These are phyloP conservation scores for Python bivittatus DNA, from an alignment of 2,113 vertebrate species.

Conservation along the genomic window DNA sequence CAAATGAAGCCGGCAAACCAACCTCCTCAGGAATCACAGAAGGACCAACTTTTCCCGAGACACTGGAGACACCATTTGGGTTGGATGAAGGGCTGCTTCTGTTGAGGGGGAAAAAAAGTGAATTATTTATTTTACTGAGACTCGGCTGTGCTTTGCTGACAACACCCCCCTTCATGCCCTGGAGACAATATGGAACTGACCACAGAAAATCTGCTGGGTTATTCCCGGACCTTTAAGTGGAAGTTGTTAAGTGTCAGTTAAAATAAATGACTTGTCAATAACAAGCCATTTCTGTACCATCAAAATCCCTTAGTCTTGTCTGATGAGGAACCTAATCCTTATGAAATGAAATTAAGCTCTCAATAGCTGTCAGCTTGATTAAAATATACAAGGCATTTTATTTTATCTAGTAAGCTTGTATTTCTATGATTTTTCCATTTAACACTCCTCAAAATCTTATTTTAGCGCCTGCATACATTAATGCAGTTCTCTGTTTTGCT, in stretches of 20 bases:
- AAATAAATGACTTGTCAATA: neutral
- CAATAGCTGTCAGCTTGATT: no score
- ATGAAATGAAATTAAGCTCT: neutral
- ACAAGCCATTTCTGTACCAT: neutral
- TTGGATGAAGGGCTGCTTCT: constrained; percentile 66
- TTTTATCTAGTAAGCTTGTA: no score
- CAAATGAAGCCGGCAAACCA: constrained; percentile 80
- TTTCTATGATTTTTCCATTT: no score
- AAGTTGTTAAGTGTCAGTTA: neutral
- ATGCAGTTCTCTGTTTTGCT: neutral
- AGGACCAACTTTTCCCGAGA: constrained; percentile 81
- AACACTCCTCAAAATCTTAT: no score
- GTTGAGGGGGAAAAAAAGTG: constrained; percentile 63
- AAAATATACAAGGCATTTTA: no score
- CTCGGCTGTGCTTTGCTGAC: constrained; percentile 36
- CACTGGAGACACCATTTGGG: constrained; percentile 74
- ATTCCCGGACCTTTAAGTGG: neutral
- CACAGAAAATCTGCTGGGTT: neutral
- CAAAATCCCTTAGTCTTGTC: neutral
- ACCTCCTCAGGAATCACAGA: constrained; percentile 81
- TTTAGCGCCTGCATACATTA: neutral
- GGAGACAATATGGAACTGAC: constrained; percentile 39
- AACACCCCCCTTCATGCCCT: constrained; percentile 2
- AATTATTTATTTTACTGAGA: constrained; percentile 64
- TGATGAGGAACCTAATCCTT: neutral